Base-by-base conservation (phyloP, 1,140 invertebrate genomes). In the Phymorhynchus buccinoides region DNA sequence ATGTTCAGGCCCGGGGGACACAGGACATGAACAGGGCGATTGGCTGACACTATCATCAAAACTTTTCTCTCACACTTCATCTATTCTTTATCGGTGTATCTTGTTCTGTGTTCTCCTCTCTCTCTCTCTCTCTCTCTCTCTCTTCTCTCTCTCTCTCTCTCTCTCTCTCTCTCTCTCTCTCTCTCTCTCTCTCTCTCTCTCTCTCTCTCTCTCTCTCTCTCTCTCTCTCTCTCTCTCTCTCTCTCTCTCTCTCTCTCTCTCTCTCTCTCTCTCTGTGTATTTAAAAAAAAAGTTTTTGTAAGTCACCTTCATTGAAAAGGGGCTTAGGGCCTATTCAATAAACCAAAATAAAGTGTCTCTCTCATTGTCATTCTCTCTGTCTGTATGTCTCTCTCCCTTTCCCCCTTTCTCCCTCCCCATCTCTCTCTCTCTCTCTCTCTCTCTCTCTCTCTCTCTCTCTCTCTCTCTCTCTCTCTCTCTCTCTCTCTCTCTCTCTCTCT, bases 121-220 rank as follows among this genome's bases (percentile, higher is more conserved):
- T 73, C 68, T 73, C 35, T 73, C 30, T 73, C 32, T 73, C 37
- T 7, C 18, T 66, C 62, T 66, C 48, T 66, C 7, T 0, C 14
- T 7, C 6, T 7, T 66, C 14, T 66, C 1, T 66, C 22, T 30
- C 62, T 66, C n/a, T 73, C 30, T 37, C 68, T 30, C 68, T 73
- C 35, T 73, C 68, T 73, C 68, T 73, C 68, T 37, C 30, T 73
- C 68, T 73, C 68, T 73, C 68, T 73, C 68, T 73, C 35, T 73
- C 68, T 73, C 68, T 73, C 68, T 73, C 30, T 73, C 68, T 73
- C 68, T 73, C 27, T 73, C 68, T 22, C n/a, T 66, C n/a, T 30
- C 22, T 27, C n/a, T 66, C n/a, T 27, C n/a, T 66, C n/a, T 27
- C 62, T 66, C 4, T 27, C 62, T 27, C n/a, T 66, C n/a, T 66